Evolutionary conservation across 2,888 invertebrate genomes (phyloP).

Genomic region (Endotricha flammealis): DNA sequence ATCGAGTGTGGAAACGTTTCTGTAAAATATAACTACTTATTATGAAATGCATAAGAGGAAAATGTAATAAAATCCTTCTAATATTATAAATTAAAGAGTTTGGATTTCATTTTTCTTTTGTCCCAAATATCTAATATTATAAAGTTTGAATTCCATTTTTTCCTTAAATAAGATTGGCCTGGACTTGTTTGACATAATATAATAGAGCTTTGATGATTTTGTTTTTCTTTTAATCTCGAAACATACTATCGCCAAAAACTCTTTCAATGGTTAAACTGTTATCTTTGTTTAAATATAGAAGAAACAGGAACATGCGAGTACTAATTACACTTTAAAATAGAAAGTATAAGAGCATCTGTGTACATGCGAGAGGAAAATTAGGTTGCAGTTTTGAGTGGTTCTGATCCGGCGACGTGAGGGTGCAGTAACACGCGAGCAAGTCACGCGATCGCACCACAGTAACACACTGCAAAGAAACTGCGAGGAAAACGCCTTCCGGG

Average conservation of each 20-base stretch:
- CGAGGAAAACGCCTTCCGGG: slow-evolving; percentile 76
- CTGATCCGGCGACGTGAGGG: slow-evolving; percentile 48
- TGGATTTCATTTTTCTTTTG: too few species aligned
- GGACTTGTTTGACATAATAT: too few species aligned
- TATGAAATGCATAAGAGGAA: slow-evolving; percentile 24
- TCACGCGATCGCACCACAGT: slow-evolving; percentile 70
- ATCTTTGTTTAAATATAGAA: too few species aligned
- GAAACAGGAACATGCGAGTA: too few species aligned
- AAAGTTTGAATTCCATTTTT: too few species aligned
- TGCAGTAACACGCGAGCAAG: slow-evolving; percentile 56
- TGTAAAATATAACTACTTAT: slow-evolving; percentile 22
- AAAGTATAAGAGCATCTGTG: slow-evolving; percentile 35
- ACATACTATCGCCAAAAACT: too few species aligned
- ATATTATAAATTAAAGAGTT: too few species aligned
- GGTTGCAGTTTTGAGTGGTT: slow-evolving; percentile 44
- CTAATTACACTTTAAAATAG: slow-evolving; percentile 9
- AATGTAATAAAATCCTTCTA: slow-evolving; percentile 26
- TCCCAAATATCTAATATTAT: too few species aligned
- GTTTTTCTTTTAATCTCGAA: too few species aligned
- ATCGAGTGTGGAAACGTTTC: slow-evolving; percentile 34
- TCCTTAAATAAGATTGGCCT: too few species aligned
- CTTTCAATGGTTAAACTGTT: too few species aligned
- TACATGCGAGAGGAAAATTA: slow-evolving; percentile 53
- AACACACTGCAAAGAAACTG: slow-evolving; percentile 74
- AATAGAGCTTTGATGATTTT: too few species aligned